A percentile compares a stretch with the other conserved stretches of the same genome.
These are phyloP conservation scores for Psammodynastes pulverulentus DNA, from an alignment of 2,113 vertebrate species.

Conservation along the genomic window DNA sequence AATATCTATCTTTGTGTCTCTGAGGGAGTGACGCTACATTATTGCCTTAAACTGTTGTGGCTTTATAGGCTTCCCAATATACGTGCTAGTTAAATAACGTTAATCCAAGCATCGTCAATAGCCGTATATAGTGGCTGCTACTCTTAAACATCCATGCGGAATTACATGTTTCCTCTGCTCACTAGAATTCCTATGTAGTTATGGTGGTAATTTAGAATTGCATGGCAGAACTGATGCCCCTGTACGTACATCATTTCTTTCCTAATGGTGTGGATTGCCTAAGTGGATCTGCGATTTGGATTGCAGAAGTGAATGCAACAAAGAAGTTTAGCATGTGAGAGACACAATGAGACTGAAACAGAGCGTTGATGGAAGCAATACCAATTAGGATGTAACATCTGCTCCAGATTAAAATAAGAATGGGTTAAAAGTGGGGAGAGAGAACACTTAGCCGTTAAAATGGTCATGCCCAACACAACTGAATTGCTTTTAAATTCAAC, in stretches of 20 bases:
- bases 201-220: neutral
- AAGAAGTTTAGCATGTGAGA: neutral
- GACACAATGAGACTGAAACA: neutral
- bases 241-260: neutral
- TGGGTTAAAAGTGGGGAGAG: neutral
- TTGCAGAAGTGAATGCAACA: neutral
- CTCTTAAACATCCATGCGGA: conserved; percentile 7
- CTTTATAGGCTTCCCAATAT: rapidly evolving
- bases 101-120: conserved; percentile 31
- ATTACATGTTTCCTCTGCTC: neutral
- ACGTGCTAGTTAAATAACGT: conserved; percentile 25
- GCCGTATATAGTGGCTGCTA: neutral
- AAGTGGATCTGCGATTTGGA: neutral
- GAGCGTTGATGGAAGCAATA: neutral
- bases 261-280: neutral
- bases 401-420: neutral
- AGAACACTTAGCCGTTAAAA: neutral
- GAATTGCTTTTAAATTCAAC: neutral
- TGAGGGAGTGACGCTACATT: conserved; percentile 3
- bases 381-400: neutral
- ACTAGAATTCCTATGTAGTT: neutral
- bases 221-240: neutral
- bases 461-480: neutral
- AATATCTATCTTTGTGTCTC: conserved; percentile 11
- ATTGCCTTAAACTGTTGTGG: neutral